These are phyloP conservation scores for Ispidina picta DNA, from an alignment of 2,797 vertebrate genomes.

Conservation along the genomic window DNA sequence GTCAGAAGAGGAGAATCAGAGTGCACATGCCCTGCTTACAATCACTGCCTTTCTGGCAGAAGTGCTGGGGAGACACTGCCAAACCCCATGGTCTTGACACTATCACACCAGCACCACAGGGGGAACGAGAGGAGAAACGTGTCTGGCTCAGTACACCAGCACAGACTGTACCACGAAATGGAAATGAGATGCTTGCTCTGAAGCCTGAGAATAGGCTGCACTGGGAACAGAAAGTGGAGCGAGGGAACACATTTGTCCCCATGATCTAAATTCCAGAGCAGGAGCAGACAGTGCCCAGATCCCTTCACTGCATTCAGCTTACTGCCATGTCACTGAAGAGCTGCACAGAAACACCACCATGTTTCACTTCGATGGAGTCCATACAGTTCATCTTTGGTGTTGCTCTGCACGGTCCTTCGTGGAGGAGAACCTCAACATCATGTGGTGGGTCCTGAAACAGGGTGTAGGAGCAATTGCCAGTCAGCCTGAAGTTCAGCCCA, in stretches of 20 bases:
- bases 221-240: neutral
- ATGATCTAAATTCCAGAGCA: neutral
- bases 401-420: slow-evolving; percentile 82
- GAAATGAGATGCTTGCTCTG: neutral
- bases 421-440: slow-evolving; percentile 85
- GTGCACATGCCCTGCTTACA: neutral
- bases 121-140: neutral
- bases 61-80: neutral
- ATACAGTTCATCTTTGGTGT: slow-evolving; percentile 82
- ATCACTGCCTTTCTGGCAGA: neutral
- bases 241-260: neutral
- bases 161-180: neutral
- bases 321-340: slow-evolving; percentile 91
- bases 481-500: slow-evolving; percentile 86
- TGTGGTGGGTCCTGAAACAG: slow-evolving; percentile 81
- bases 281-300: neutral
- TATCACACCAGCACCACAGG: neutral
- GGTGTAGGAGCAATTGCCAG: slow-evolving; percentile 88
- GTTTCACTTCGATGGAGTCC: slow-evolving; percentile 87
- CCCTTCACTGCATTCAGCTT: neutral
- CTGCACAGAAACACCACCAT: slow-evolving; percentile 73
- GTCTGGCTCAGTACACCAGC: neutral
- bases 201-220: neutral
- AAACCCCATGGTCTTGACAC: neutral
- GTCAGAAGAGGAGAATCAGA: neutral